phyloP scores from a whole-genome alignment of 2,888 invertebrate genomes.

The Anoplius nigerrimus region DNA sequence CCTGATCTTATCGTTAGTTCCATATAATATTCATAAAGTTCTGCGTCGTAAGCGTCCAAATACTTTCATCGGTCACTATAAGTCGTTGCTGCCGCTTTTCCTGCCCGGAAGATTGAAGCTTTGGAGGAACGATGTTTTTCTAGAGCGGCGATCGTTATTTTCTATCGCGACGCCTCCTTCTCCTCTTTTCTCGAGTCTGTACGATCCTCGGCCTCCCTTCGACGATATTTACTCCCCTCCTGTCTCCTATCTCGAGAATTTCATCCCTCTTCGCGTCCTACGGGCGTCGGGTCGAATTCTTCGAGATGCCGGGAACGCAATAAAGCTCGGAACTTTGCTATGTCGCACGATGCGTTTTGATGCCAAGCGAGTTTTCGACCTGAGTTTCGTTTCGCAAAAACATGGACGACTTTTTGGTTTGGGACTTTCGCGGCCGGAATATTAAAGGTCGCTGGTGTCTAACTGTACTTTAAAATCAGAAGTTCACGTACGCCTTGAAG shows the following conservation, averaged over 20 bases:
- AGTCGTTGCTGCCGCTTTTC: neutral
- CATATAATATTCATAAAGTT: too few relatives aligned
- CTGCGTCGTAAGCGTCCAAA: neutral
- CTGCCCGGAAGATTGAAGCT: slow-evolving; percentile 17
- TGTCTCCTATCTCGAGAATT: slow-evolving; percentile 46
- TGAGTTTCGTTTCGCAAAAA: too few relatives aligned
- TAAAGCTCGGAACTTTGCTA: slow-evolving; percentile 33
- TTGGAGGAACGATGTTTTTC: slow-evolving; percentile 42
- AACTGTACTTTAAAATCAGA: too few relatives aligned
- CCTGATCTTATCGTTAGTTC: too few relatives aligned
- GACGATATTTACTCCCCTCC: slow-evolving; percentile 51
- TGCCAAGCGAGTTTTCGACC: too few relatives aligned
- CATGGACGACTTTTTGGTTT: too few relatives aligned
- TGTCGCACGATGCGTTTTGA: too few relatives aligned
- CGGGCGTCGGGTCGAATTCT: slow-evolving; percentile 44
- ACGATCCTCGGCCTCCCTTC: slow-evolving; percentile 16
- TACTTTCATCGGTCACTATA: neutral
- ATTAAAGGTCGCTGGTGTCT: too few relatives aligned
- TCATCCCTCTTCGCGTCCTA: slow-evolving; percentile 36
- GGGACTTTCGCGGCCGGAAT: too few relatives aligned
- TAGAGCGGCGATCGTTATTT: slow-evolving; percentile 50
- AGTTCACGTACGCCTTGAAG: too few relatives aligned
- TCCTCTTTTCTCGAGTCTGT: neutral
- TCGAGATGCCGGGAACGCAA: slow-evolving; percentile 40
- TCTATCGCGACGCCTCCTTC: slow-evolving; percentile 37